A percentile compares a stretch with the other conserved stretches of the same genome.
These are phyloP conservation scores for Leptosomus discolor DNA, from an alignment of 2,113 vertebrate species.

Conservation along the genomic window DNA sequence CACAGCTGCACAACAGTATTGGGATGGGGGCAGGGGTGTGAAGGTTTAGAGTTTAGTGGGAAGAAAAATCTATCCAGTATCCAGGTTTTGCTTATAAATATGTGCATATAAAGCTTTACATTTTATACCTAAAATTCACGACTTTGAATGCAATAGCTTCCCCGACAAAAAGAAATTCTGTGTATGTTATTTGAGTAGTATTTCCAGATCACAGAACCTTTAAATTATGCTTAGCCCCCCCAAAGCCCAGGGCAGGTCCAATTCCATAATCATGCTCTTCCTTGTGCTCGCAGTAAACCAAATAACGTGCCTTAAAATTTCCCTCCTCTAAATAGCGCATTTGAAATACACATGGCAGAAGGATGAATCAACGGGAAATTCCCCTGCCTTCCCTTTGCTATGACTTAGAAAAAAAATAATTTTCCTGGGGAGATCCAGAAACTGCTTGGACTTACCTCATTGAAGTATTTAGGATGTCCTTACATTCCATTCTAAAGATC, in stretches of 20 bases:
- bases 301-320: neutral
- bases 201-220: neutral
- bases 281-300: neutral
- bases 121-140: neutral
- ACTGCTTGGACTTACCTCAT: neutral
- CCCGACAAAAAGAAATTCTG: neutral
- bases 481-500: neutral
- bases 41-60: neutral
- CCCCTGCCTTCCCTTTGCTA: neutral
- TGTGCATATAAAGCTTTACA: neutral
- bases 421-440: neutral
- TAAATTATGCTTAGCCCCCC: neutral
- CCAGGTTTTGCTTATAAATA: neutral
- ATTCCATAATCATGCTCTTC: neutral
- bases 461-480: neutral
- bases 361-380: neutral
- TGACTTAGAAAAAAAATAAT: neutral
- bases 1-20: neutral
- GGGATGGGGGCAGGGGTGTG: rapidly evolving
- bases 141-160: neutral
- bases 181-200: neutral
- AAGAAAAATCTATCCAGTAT: neutral
- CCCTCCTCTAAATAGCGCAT: neutral
- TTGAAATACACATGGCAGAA: neutral
- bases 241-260: neutral